Evolutionary conservation across 1,140 invertebrate genomes (phyloP).

Genomic region (Stegodyphus dumicola): DNA sequence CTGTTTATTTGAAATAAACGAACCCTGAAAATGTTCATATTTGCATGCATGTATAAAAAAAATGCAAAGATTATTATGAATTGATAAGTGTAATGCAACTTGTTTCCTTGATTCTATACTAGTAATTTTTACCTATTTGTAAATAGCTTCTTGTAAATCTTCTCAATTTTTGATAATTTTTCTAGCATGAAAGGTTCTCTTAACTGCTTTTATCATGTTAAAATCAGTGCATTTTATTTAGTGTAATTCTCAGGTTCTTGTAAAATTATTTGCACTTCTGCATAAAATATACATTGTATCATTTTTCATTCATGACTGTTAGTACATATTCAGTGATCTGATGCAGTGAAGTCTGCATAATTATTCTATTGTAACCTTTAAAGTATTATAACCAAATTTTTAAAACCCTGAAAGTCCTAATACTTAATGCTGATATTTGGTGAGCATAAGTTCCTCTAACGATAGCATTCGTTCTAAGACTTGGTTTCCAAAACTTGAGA

Average conservation of each 20-base stretch:
- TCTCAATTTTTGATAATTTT: no score
- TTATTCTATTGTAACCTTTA: not conserved
- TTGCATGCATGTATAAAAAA: not conserved
- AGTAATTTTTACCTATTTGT: no score
- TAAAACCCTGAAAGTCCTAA: not conserved
- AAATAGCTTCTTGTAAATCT: no score
- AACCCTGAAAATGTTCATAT: not conserved
- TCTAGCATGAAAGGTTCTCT: no score
- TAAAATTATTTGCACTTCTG: no score
- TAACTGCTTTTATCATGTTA: no score
- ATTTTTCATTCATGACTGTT: no score
- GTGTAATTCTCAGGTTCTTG: no score
- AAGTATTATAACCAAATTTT: not conserved
- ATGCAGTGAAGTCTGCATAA: not conserved
- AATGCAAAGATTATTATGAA: not conserved
- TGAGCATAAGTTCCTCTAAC: not conserved
- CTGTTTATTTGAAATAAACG: not conserved
- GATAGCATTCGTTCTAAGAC: not conserved
- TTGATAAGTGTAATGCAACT: not conserved
- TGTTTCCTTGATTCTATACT: not conserved
- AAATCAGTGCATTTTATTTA: no score
- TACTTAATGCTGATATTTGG: not conserved
- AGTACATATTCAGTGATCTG: no score
- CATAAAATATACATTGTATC: no score
- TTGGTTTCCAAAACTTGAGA: constrained; percentile 3